These are phyloP conservation scores for Calypte anna DNA, from an alignment of 2,113 vertebrate species.

Conservation along the genomic window DNA sequence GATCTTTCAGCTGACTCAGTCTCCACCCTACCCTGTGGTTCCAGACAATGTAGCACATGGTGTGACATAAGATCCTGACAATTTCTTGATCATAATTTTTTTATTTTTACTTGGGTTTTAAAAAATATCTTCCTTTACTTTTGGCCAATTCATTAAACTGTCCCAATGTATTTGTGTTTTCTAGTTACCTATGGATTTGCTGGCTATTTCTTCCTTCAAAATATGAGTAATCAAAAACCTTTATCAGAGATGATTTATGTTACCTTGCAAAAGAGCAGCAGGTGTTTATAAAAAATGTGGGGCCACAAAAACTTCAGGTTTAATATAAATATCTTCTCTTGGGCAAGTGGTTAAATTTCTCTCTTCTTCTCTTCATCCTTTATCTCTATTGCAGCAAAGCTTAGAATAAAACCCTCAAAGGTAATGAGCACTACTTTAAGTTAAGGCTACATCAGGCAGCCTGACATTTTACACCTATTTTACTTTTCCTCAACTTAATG, in stretches of 20 bases:
- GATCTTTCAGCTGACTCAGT: not conserved
- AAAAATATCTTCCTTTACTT: not conserved
- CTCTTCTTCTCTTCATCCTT: not conserved
- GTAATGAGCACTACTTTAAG: constrained; percentile 29
- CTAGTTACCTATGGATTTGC: not conserved
- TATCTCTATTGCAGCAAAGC: not conserved
- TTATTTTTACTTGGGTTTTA: not conserved
- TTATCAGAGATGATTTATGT: not conserved
- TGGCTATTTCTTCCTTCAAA: not conserved
- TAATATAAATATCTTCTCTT: not conserved
- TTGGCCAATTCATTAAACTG: not conserved
- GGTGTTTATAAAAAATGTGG: not conserved
- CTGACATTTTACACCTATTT: constrained; percentile 58
- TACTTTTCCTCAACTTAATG: constrained; percentile 49
- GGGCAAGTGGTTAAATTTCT: not conserved
- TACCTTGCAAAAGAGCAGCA: not conserved
- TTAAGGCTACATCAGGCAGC: constrained; percentile 6
- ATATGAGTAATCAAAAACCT: not conserved
- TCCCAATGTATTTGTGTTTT: not conserved
- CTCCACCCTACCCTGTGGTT: not conserved
- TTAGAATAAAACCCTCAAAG: not conserved
- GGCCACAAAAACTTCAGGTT: not conserved
- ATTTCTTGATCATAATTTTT: not conserved
- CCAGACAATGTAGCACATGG: not conserved
- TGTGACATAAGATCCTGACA: not conserved